Conservation (phyloP, 2,113 vertebrate species). For the Pseudopipra pipra region DNA sequence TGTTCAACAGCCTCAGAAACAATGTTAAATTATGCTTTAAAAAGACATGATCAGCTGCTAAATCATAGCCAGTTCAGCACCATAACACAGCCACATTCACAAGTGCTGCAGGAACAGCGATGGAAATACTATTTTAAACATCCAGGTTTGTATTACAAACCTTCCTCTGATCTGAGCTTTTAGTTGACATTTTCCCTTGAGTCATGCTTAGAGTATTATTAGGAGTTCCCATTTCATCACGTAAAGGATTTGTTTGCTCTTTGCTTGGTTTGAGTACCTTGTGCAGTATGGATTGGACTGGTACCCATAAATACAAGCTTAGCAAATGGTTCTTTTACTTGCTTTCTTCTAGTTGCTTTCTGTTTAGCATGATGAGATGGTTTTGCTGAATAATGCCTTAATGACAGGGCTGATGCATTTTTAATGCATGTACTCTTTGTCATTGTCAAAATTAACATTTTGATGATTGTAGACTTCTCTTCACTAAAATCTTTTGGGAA, state of each 20-base stretch:
- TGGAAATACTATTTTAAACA: constrained; percentile 34
- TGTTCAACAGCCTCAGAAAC: constrained; percentile 34
- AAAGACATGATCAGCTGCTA: background rate
- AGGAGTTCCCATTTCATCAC: constrained; percentile 30
- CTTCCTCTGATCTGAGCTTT: constrained; percentile 46
- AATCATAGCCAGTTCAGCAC: constrained; percentile 4
- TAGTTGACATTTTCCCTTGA: constrained; percentile 11
- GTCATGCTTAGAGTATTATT: constrained; percentile 29
- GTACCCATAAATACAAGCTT: background rate
- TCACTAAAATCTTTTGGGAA: background rate
- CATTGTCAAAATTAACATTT: constrained; percentile 54
- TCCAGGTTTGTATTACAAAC: constrained; percentile 54
- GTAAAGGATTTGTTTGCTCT: constrained; percentile 28
- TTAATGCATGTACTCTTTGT: constrained; percentile 45
- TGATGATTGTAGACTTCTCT: constrained; percentile 51
- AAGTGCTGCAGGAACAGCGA: constrained; percentile 17
- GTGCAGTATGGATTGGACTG: background rate
- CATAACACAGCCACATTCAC: background rate
- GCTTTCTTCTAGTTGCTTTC: constrained; percentile 13
- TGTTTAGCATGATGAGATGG: constrained; percentile 17
- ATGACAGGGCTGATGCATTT: constrained; percentile 46
- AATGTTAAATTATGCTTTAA: constrained; percentile 34
- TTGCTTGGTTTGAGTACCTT: constrained; percentile 7
- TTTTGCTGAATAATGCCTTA: constrained; percentile 62
- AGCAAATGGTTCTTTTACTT: constrained; percentile 12